These are phyloP conservation scores for Cottoperca gobio DNA, from an alignment of 2,797 vertebrate genomes.

Conservation along the genomic window DNA sequence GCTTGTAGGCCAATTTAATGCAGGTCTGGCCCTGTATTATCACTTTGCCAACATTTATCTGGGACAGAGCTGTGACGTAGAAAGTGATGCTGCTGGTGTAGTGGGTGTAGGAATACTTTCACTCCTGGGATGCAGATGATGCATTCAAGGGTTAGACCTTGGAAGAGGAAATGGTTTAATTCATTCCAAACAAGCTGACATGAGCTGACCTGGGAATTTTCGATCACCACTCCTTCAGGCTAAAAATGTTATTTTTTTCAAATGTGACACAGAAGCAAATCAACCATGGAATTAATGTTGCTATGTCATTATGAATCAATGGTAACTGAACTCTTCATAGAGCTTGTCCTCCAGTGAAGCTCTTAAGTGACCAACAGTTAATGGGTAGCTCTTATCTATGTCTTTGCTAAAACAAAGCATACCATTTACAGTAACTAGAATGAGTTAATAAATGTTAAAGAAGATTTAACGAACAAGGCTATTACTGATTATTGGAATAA, in stretches of 20 bases:
- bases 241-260: slow-evolving; percentile 14
- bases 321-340: slow-evolving; percentile 8
- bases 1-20: slow-evolving; percentile 26
- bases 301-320: slow-evolving; percentile 5
- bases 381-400: background rate
- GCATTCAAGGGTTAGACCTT: slow-evolving; percentile 33
- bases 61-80: slow-evolving; percentile 27
- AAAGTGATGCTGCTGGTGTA: slow-evolving; percentile 26
- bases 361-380: background rate
- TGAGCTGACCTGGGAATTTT: slow-evolving; percentile 26
- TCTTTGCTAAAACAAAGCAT: background rate
- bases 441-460: slow-evolving; percentile 17
- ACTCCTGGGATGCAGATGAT: slow-evolving; percentile 50
- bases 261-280: slow-evolving; percentile 20
- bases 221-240: slow-evolving; percentile 16
- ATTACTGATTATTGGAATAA: slow-evolving; percentile 16
- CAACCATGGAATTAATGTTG: slow-evolving; percentile 13
- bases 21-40: slow-evolving; percentile 14
- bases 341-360: slow-evolving; percentile 17
- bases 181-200: slow-evolving; percentile 44
- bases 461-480: slow-evolving; percentile 23
- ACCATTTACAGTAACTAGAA: slow-evolving; percentile 7
- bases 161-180: slow-evolving; percentile 32
- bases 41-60: slow-evolving; percentile 18
- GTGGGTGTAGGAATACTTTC: slow-evolving; percentile 17